A percentile compares a stretch with the other conserved stretches of the same genome.
phyloP scores from a whole-genome alignment of 2,797 vertebrate species.

The Taeniopygia guttata region DNA sequence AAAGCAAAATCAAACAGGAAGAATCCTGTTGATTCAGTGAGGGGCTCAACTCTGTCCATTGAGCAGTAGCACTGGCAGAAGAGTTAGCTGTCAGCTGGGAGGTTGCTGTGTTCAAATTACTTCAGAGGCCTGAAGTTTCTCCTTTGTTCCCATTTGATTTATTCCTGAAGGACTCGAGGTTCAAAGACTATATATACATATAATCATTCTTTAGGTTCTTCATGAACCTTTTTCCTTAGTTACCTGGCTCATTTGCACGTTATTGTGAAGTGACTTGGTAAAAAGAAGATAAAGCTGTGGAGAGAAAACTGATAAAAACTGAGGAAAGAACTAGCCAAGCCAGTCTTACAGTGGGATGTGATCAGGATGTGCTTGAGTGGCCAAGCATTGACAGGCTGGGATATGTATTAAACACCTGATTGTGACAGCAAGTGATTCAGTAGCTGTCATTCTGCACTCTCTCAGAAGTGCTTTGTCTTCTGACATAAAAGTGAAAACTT shows the following conservation, averaged over 20 bases:
- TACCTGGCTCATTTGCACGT: background rate
- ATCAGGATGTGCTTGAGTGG: background rate
- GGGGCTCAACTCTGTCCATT: background rate
- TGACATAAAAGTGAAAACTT: background rate
- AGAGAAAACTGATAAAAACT: background rate
- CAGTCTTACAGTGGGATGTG: background rate
- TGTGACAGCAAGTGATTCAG: background rate
- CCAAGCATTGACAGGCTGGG: background rate
- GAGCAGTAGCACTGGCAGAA: background rate
- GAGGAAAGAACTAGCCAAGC: background rate
- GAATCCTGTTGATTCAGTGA: background rate
- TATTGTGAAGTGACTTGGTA: background rate
- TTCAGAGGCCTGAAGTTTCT: background rate
- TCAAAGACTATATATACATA: background rate
- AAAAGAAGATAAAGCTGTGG: background rate
- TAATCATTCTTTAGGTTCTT: background rate
- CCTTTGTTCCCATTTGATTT: background rate
- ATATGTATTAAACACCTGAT: background rate
- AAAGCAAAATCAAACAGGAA: background rate
- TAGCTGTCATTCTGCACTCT: background rate
- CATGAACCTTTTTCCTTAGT: background rate
- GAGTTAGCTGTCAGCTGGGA: background rate
- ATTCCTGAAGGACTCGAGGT: background rate
- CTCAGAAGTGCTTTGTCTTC: slow-evolving; percentile 12
- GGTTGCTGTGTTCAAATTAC: background rate